A percentile compares a stretch with the other conserved stretches of the same genome.
These are phyloP conservation scores for Meles meles DNA, from an alignment of 2,113 vertebrate species.

Conservation along the genomic window DNA sequence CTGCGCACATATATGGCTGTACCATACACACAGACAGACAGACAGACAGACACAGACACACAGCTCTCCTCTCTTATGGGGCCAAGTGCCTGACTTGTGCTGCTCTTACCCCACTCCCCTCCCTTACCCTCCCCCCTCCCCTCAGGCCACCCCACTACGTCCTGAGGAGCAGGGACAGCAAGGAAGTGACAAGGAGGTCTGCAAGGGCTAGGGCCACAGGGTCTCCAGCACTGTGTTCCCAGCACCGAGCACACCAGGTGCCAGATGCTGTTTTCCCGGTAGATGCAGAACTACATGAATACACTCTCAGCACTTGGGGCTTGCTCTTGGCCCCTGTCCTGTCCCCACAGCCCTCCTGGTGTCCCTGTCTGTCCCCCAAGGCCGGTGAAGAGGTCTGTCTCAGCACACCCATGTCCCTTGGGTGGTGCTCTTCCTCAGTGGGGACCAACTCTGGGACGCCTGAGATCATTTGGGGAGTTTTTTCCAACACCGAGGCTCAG, in stretches of 20 bases:
- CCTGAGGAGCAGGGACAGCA: background rate
- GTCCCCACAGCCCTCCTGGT: background rate
- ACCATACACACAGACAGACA: background rate
- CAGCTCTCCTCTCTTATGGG: background rate
- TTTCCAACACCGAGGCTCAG: rapidly evolving
- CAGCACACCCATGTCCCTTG: rapidly evolving
- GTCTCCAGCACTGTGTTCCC: background rate
- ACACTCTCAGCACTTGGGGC: no score
- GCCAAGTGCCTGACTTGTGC: background rate
- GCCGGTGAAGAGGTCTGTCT: background rate
- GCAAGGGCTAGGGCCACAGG: rapidly evolving
- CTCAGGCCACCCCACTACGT: background rate
- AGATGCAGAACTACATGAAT: background rate
- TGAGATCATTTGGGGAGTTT: background rate
- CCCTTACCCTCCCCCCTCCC: background rate
- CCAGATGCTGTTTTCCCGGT: background rate
- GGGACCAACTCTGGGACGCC: background rate
- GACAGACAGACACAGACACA: background rate
- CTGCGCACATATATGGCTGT: background rate
- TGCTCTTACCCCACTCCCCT: no score
- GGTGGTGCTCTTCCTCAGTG: background rate
- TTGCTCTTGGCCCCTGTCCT: background rate
- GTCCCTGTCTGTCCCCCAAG: rapidly evolving
- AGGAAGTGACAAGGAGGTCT: background rate
- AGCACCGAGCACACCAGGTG: background rate